Conservation (phyloP, 2,113 vertebrate species). For the Chauna torquata region DNA sequence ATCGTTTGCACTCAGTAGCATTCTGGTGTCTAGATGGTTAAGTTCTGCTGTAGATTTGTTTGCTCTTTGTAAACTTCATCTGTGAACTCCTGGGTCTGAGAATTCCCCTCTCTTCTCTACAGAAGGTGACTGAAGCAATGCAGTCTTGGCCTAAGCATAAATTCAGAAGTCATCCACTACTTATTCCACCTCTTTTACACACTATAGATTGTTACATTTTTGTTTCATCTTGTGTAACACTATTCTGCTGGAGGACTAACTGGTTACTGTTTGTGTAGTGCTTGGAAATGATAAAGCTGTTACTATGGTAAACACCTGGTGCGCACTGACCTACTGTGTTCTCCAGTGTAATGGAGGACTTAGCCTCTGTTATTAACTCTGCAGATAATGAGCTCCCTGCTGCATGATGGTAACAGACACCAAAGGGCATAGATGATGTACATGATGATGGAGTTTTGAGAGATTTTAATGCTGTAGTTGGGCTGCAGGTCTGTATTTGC, state of each 20-base stretch:
- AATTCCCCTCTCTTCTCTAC: not conserved
- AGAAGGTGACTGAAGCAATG: not conserved
- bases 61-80: not conserved
- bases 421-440: rapidly evolving
- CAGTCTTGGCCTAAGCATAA: not conserved
- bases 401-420: not conserved
- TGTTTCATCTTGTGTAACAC: not conserved
- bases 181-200: not conserved
- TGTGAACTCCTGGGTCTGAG: not conserved
- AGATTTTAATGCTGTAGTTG: not conserved
- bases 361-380: not conserved
- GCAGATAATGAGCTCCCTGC: not conserved
- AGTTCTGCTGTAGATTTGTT: not conserved
- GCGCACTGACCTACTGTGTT: not conserved
- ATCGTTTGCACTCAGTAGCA: not conserved
- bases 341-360: slow-evolving; percentile 14
- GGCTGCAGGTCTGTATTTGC: not conserved
- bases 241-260: not conserved
- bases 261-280: not conserved
- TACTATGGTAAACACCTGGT: not conserved
- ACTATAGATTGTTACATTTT: not conserved
- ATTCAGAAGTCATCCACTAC: not conserved
- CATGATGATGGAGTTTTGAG: not conserved
- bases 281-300: not conserved
- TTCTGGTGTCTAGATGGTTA: not conserved